Conservation (phyloP, 1,140 invertebrate genomes). For the Drosophila micromelanica region DNA sequence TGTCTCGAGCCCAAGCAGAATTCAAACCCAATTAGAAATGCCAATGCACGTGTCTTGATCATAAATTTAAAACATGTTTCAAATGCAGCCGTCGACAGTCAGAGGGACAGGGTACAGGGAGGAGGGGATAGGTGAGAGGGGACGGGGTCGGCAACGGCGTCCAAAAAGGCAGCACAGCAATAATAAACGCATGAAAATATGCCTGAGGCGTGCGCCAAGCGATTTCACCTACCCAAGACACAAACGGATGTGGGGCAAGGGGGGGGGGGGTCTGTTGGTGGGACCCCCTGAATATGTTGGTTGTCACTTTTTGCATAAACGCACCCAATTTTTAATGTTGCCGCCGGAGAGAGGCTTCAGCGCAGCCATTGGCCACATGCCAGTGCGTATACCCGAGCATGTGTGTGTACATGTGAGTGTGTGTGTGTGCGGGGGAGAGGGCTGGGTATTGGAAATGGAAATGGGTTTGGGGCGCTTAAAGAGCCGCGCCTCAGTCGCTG, state of each 20-base stretch:
- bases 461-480: conserved; percentile 42
- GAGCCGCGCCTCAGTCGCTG: conserved; percentile 49
- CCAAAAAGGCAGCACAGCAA: conserved; percentile 53
- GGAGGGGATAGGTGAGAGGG: background rate
- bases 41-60: conserved; percentile 76
- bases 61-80: conserved; percentile 81
- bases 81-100: conserved; percentile 56
- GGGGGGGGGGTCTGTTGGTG: no score
- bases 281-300: conserved; percentile 42
- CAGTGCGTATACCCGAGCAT: conserved; percentile 61
- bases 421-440: background rate
- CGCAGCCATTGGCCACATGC: conserved; percentile 57
- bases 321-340: conserved; percentile 75
- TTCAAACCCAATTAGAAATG: conserved; percentile 60
- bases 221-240: conserved; percentile 57
- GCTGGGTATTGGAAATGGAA: conserved; percentile 28
- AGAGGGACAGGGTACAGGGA: background rate
- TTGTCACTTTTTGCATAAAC: conserved; percentile 74
- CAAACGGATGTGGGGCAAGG: background rate
- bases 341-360: conserved; percentile 10
- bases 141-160: conserved; percentile 36
- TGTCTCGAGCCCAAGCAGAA: conserved; percentile 45
- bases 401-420: background rate
- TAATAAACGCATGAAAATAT: conserved; percentile 82
- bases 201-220: conserved; percentile 74